Evolutionary conservation across 2,113 vertebrate genomes (phyloP), one percentile per base, ranked within the genome.

Genomic region (Leuciscus idus): DNA sequence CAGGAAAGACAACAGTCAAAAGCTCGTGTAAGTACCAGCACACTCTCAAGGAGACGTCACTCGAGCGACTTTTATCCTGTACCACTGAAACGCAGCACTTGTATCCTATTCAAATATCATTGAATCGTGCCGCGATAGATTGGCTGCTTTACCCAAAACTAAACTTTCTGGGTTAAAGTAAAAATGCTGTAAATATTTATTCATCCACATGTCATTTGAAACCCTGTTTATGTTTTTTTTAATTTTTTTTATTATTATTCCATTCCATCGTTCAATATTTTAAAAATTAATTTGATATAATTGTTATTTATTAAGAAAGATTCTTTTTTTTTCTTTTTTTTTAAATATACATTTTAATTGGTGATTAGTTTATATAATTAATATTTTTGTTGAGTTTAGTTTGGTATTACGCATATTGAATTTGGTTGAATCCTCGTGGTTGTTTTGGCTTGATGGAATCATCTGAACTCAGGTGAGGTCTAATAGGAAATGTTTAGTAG

Each of bases 1-100:
- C 62, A 36, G 85, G 81, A 75, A 72, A 57, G 48, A 78, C 73
- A 87, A 83, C 86, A 77, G 73, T 77, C 61, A 77, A 76, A 28
- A 55, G 50, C 72, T 64, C 11, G 43, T 13, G 8, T 33, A 10
- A 66, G 80, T 81, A 48, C 15, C 39, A 12, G 61, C 79, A 21
- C 43, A 50, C 62, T 50, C 61, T 70, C 48, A 68, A 70, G 2
- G 4, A n/a, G 21, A 70, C 80, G 11, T 52, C 62, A 70, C 26
- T 82, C 19, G 36, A 52, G 81, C 17, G 39, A 70, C 11, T 70
- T 26, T 30, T 19, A 39, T 48, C 39, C 43, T 26, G n/a, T 28
- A 50, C 39, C 62, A 68, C 39, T 8, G 2, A 50, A 81, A 46
- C n/a, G 6, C 66, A 17, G 52, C 52, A 21, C 52, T 55, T 15